A percentile compares a stretch with the other conserved stretches of the same genome.
These are phyloP conservation scores for Ylistrum balloti DNA, from an alignment of 1,140 invertebrate species.

Conservation along the genomic window DNA sequence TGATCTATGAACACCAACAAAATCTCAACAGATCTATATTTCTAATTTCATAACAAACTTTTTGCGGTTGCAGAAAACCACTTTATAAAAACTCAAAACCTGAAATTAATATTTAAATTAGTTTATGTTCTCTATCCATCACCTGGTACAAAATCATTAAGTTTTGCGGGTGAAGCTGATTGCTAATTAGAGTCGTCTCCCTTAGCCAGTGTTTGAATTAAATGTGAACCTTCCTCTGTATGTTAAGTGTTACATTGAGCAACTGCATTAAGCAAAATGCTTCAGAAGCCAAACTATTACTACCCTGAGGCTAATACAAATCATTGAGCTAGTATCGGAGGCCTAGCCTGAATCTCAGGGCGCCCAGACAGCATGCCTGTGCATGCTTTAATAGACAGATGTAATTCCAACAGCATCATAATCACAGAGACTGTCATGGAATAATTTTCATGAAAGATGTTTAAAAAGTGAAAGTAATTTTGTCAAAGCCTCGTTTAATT, in stretches of 20 bases:
- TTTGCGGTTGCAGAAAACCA: neutral
- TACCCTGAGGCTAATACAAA: neutral
- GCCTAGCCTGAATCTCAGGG: neutral
- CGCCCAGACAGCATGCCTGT: neutral
- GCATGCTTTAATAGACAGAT: constrained; percentile 27
- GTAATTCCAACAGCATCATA: neutral
- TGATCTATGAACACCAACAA: neutral
- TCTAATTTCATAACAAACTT: neutral
- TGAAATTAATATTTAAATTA: neutral
- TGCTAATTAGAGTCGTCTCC: constrained; percentile 8
- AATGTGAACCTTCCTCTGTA: neutral
- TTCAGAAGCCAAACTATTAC: neutral
- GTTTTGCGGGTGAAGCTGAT: neutral
- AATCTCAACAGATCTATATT: neutral
- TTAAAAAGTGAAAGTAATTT: constrained; percentile 40
- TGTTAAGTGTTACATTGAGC: neutral
- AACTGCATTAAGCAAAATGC: neutral
- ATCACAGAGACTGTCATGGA: constrained; percentile 18
- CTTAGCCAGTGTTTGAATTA: neutral
- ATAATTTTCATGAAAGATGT: constrained; percentile 17
- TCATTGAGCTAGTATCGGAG: neutral
- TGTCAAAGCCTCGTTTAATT: neutral
- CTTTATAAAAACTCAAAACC: neutral
- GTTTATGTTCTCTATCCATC: neutral
- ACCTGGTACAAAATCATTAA: neutral